A percentile compares a stretch with the other conserved stretches of the same genome.
phyloP scores from a whole-genome alignment of 2,113 vertebrate genomes.

The Hepsetus odoe region DNA sequence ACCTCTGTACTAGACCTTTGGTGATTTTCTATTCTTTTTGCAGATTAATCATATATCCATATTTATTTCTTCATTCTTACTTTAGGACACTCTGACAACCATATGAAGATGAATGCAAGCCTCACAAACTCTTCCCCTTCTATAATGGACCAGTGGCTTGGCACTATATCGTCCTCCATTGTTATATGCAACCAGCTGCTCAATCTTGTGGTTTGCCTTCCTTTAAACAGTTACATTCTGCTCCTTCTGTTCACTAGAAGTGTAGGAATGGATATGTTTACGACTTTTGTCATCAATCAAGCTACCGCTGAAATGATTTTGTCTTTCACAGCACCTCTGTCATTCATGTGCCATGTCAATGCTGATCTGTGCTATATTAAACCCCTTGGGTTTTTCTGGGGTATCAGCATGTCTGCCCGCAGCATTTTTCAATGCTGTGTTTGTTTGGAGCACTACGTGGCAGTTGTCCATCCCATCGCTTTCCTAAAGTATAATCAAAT shows the following conservation, averaged over 20 bases:
- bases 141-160: neutral
- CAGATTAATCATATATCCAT: neutral
- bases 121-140: neutral
- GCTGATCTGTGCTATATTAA: neutral
- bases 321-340: neutral
- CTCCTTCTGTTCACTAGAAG: neutral
- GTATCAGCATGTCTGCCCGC: neutral
- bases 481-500: constrained; percentile 37
- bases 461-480: constrained; percentile 17
- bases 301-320: neutral
- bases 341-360: neutral
- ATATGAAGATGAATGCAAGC: neutral
- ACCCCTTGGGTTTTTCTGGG: neutral
- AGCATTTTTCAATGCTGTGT: constrained; percentile 26
- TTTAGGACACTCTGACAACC: neutral
- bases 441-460: constrained; percentile 36
- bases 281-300: neutral
- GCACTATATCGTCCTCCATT: neutral
- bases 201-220: constrained; percentile 2
- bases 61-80: neutral
- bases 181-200: neutral
- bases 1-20: too few relatives aligned
- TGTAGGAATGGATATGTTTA: neutral
- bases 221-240: constrained; percentile 19
- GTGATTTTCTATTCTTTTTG: too few relatives aligned